phyloP scores from a whole-genome alignment of 2,797 vertebrate species.

The Podarcis siculus region DNA sequence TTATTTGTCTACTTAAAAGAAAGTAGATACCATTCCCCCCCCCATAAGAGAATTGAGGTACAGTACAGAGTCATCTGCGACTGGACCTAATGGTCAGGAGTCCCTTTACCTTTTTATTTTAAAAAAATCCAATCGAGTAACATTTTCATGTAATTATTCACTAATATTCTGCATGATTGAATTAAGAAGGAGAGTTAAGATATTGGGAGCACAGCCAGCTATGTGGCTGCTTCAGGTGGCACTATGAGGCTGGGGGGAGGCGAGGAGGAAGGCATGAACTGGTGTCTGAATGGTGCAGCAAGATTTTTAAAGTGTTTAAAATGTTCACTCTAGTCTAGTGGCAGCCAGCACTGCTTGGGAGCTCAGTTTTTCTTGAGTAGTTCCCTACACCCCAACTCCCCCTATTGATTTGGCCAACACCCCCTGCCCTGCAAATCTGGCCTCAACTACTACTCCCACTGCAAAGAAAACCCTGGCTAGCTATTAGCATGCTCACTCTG shows the following conservation, averaged over 20 bases:
- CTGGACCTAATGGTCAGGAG: too few relatives aligned
- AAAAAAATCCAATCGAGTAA: conserved; percentile 50
- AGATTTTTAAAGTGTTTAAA: too few relatives aligned
- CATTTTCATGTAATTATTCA: conserved; percentile 27
- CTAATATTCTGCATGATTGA: conserved; percentile 28
- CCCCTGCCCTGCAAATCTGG: background rate
- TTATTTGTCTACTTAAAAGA: conserved; percentile 54
- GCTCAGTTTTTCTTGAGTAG: background rate
- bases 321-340: background rate
- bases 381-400: background rate
- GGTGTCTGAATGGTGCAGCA: background rate
- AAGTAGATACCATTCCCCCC: conserved; percentile 42
- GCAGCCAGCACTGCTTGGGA: background rate
- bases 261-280: background rate
- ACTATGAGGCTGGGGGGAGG: background rate
- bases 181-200: conserved; percentile 18
- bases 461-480: background rate
- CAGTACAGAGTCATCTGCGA: conserved; percentile 1
- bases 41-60: conserved; percentile 49
- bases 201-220: background rate
- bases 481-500: too few relatives aligned
- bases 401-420: background rate
- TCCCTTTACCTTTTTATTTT: conserved; percentile 47
- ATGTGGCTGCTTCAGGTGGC: background rate
- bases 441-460: background rate